Percentiles rank a stretch among this genome's conserved stretches.
Conservation (phyloP, 2,888 invertebrate species). For the Dryobotodes eremita region DNA sequence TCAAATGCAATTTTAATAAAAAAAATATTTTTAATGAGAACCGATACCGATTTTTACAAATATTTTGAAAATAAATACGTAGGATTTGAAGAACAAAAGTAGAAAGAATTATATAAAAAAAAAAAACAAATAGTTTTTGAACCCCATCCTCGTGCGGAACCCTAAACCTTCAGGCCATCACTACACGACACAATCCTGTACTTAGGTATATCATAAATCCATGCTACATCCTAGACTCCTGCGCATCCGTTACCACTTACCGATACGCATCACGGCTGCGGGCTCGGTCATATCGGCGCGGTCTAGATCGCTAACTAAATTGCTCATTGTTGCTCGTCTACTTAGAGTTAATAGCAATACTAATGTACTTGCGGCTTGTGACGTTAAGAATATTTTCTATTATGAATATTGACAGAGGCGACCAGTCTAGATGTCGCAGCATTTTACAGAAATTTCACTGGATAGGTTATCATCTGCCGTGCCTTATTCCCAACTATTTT, state of each 20-base stretch:
- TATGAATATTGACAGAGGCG: no score
- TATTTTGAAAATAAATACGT: not conserved
- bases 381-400: slow-evolving; percentile 3
- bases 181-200: not conserved
- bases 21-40: not conserved
- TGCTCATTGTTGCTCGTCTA: slow-evolving; percentile 53
- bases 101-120: not conserved
- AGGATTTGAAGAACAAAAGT: not conserved
- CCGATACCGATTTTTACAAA: not conserved
- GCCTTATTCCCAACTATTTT: not conserved
- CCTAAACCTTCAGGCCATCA: not conserved
- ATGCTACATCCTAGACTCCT: not conserved
- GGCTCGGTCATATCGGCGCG: slow-evolving; percentile 18
- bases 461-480: not conserved
- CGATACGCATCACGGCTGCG: slow-evolving; percentile 44
- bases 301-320: slow-evolving; percentile 65
- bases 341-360: slow-evolving; percentile 27
- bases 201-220: not conserved
- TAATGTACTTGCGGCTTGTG: slow-evolving; percentile 20
- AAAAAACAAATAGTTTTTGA: no score
- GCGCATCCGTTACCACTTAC: slow-evolving; percentile 40
- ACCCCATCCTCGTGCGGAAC: not conserved
- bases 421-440: no score
- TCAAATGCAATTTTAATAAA: not conserved
- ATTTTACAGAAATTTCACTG: no score